phyloP scores from a whole-genome alignment of 2,888 invertebrate genomes.

The Molanna angustata region DNA sequence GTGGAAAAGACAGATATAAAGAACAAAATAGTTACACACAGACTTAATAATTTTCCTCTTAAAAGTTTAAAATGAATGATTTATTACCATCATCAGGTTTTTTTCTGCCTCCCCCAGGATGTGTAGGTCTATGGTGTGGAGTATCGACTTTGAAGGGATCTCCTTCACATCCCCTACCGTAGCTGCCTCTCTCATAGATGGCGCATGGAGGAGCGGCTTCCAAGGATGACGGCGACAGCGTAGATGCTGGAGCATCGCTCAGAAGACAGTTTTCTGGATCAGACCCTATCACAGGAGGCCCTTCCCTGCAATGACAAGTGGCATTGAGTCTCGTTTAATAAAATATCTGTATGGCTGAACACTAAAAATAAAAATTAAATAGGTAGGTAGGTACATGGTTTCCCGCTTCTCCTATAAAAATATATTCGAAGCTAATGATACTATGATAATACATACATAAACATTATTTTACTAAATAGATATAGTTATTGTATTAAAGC shows the following conservation, averaged over 20 bases:
- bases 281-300: constrained; percentile 61
- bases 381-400: not conserved
- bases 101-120: constrained; percentile 1
- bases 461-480: not conserved
- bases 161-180: constrained; percentile 73
- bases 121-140: constrained; percentile 11
- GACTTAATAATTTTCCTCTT: too few relatives aligned
- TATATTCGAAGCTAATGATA: not conserved
- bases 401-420: not conserved
- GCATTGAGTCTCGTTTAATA: not conserved
- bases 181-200: constrained; percentile 77
- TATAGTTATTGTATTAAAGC: too few relatives aligned
- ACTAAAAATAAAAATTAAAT: not conserved
- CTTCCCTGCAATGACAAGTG: constrained; percentile 54
- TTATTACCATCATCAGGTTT: constrained; percentile 24
- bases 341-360: not conserved
- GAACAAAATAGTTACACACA: too few relatives aligned
- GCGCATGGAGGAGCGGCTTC: constrained; percentile 66
- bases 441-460: not conserved
- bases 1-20: too few relatives aligned
- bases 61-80: too few relatives aligned
- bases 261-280: constrained; percentile 73
- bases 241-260: constrained; percentile 68
- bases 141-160: constrained; percentile 20
- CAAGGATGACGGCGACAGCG: constrained; percentile 57